Base-by-base conservation (phyloP, 64 coral and sea anemone genomes). In the Platygyra sinensis region DNA sequence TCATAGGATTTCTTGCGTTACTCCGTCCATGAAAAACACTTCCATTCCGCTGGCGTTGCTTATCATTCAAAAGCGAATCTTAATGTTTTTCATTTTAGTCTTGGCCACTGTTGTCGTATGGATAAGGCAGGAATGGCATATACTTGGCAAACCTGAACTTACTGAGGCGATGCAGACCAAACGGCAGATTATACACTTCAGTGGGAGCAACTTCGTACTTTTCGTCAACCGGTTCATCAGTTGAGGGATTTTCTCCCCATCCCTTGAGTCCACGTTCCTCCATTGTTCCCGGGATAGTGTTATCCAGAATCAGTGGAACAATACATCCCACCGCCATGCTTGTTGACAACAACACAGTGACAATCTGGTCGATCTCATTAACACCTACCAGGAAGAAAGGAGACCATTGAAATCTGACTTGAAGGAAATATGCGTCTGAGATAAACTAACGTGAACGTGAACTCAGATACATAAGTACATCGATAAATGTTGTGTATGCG, bases 311-410 rank as follows among this genome's bases (percentile, higher is more conserved):
- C 76, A 94, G 92, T 22, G 93, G 89, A 61, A 94, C 55, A 9
- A 98, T 30, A 22, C 96, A 90, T 19, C 92, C 89, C 9, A 98
- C 90, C 14, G 91, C 92, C 96, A 98, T 98, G 52, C 88, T 92
- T 22, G 96, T 98, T 79, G 67, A 87, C 36, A 98, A 75, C n/a
- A 98, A 86, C 8, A 98, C 96, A 17, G 67, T 82, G 8, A 98
- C 72, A 9, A 98, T 94, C 80, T 94, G 93, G 72, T 98, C 89
- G 10, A 98, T 30, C 74, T 92, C 33, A 36, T 36, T 36, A 36
- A 36, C 33, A 36, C 33, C 33, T 36, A 36, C 33, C 1, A 36
- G 3, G 3, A 36, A 36, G 33, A 36, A 36, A 36, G 3, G 33
- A 36, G 33, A 36, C 3, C 33, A 3, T 36, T 36, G 33, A 36